phyloP scores from a whole-genome alignment of 2,797 vertebrate species.

The Apogon talboti region DNA sequence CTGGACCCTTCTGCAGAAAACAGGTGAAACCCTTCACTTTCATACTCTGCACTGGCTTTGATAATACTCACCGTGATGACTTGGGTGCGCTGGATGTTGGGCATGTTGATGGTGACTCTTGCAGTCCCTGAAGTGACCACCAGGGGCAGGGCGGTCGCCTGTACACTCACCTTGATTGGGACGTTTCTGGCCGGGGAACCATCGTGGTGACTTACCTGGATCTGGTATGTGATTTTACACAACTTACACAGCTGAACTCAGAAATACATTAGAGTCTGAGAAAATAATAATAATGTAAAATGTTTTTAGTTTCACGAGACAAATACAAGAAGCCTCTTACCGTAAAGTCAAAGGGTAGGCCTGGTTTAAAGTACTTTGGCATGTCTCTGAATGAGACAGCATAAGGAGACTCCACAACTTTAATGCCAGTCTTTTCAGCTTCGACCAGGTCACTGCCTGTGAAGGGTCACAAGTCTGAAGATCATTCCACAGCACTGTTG shows the following conservation, averaged over 20 bases:
- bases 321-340: constrained; percentile 48
- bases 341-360: constrained; percentile 68
- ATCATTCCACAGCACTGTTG: too few species aligned
- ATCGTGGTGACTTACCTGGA: constrained; percentile 74
- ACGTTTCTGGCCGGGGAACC: constrained; percentile 70
- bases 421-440: constrained; percentile 66
- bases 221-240: neutral
- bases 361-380: constrained; percentile 67
- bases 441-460: constrained; percentile 76
- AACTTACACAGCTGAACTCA: neutral
- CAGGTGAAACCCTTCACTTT: neutral
- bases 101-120: constrained; percentile 74
- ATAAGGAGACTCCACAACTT: constrained; percentile 67
- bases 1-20: neutral
- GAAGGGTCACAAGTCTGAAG: neutral
- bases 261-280: neutral
- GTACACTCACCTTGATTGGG: constrained; percentile 65
- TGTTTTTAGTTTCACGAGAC: neutral
- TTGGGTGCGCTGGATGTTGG: rapidly evolving
- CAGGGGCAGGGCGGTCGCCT: constrained; percentile 26
- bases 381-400: constrained; percentile 63
- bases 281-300: too few species aligned
- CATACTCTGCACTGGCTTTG: neutral
- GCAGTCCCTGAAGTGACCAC: constrained; percentile 21
- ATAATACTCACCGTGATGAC: constrained; percentile 70